These are phyloP conservation scores for Drosophila putrida DNA, from an alignment of 2,888 invertebrate species.

Conservation along the genomic window DNA sequence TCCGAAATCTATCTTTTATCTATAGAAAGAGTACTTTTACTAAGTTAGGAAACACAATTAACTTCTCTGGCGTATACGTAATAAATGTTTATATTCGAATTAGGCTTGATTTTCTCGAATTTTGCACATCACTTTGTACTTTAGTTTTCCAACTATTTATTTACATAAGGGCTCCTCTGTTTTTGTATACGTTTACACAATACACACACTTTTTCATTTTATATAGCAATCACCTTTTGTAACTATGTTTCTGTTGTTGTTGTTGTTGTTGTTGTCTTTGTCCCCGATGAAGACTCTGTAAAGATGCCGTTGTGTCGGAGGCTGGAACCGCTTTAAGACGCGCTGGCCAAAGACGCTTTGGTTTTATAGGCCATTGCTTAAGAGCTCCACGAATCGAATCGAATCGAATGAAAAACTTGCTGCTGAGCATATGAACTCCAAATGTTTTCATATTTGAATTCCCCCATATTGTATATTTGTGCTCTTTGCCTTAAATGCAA, in stretches of 20 bases:
- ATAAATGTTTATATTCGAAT: not conserved
- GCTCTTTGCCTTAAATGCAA: slow-evolving; percentile 18
- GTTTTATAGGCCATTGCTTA: slow-evolving; percentile 59
- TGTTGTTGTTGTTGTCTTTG: slow-evolving; percentile 2
- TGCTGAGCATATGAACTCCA: slow-evolving; percentile 22
- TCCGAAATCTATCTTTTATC: not conserved
- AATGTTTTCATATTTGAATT: slow-evolving; percentile 23
- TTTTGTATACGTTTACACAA: not conserved
- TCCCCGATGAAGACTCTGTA: slow-evolving; percentile 13
- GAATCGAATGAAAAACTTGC: slow-evolving; percentile 46
- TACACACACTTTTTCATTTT: not conserved
- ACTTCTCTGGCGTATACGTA: not conserved
- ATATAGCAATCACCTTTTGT: slow-evolving; percentile 50
- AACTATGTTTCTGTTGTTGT: slow-evolving; percentile 9
- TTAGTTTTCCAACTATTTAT: not conserved
- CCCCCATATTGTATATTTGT: slow-evolving; percentile 12
- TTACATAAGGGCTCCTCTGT: not conserved
- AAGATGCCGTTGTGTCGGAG: slow-evolving; percentile 52
- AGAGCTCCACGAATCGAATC: slow-evolving; percentile 13
- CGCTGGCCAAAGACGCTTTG: slow-evolving; percentile 39
- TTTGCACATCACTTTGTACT: not conserved
- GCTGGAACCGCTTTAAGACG: slow-evolving; percentile 54
- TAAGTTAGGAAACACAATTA: no score
- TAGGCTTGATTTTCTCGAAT: not conserved
- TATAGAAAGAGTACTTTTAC: not conserved